Evolutionary conservation across 2,113 vertebrate genomes (phyloP).

Genomic region (Numida meleagris): DNA sequence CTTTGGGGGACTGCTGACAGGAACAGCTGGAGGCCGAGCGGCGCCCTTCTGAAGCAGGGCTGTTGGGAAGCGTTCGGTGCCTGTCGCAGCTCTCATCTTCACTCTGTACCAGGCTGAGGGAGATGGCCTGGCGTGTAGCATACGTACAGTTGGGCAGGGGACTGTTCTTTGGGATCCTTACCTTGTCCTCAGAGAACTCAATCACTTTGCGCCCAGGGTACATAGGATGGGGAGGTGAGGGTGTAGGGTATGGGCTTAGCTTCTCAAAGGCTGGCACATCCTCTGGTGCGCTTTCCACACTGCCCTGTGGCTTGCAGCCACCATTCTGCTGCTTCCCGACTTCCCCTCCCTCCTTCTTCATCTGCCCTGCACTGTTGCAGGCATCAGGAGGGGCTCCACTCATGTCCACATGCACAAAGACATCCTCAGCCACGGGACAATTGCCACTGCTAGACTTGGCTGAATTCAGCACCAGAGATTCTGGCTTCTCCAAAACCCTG

Average conservation of each 20-base stretch:
- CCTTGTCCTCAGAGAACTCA: conserved; percentile 96
- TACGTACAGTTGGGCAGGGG: conserved; percentile 98
- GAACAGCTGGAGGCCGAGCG: conserved; percentile 77
- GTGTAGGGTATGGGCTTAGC: conserved; percentile 90
- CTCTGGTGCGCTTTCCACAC: conserved; percentile 75
- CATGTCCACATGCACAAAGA: conserved; percentile 98
- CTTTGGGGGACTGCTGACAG: conserved; percentile 76
- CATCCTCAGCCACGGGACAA: conserved; percentile 90
- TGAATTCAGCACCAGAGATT: conserved; percentile 94
- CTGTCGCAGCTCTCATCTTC: conserved; percentile 78
- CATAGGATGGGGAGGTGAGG: conserved; percentile 84
- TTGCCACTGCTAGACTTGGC: conserved; percentile 89
- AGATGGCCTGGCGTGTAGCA: conserved; percentile 96
- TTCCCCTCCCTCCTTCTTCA: conserved; percentile 40
- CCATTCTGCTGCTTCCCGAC: conserved; percentile 79
- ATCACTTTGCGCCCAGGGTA: conserved; percentile 95
- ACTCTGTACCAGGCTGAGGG: conserved; percentile 90
- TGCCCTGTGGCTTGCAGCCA: conserved; percentile 78
- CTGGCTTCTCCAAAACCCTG: conserved; percentile 95
- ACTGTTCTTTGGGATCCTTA: conserved; percentile 95
- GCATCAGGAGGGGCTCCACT: conserved; percentile 74
- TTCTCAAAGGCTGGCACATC: conserved; percentile 88
- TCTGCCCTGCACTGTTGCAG: conserved; percentile 34
- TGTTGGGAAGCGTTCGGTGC: conserved; percentile 75
- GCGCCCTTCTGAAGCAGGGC: conserved; percentile 80